phyloP scores from a whole-genome alignment of 1,140 invertebrate species.

The Acyrthosiphon pisum region DNA sequence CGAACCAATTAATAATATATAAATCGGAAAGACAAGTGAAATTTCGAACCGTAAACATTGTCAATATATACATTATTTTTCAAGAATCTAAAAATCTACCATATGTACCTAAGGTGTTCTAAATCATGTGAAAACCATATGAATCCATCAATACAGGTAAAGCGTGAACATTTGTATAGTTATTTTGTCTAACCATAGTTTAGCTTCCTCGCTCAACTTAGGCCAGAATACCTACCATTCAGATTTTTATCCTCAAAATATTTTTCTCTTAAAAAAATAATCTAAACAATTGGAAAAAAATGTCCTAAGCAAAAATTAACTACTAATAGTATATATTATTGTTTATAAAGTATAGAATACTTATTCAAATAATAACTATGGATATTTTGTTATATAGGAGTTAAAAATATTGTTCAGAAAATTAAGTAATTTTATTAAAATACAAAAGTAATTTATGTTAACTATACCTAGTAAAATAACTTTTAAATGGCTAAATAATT shows the following conservation, averaged over 20 bases:
- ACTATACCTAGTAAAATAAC: slow-evolving; percentile 5
- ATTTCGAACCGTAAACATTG: neutral
- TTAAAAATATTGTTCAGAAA: neutral
- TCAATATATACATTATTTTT: neutral
- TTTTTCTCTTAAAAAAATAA: neutral
- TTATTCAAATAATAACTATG: neutral
- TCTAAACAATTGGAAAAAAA: neutral
- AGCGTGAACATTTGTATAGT: neutral
- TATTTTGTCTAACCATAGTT: neutral
- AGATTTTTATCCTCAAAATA: neutral
- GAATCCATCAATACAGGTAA: neutral
- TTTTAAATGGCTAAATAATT: slow-evolving; percentile 10
- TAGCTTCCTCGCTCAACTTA: neutral
- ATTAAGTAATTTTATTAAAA: neutral
- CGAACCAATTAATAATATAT: neutral
- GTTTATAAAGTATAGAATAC: neutral
- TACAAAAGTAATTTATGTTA: neutral
- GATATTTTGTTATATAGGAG: neutral
- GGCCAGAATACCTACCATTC: neutral
- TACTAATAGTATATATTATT: neutral
- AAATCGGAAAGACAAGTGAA: neutral
- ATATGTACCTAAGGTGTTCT: neutral
- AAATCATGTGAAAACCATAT: neutral
- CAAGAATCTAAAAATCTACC: neutral
- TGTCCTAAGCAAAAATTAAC: neutral